These are phyloP conservation scores for Chionomys nivalis DNA, from an alignment of 2,113 vertebrate species.

Conservation along the genomic window DNA sequence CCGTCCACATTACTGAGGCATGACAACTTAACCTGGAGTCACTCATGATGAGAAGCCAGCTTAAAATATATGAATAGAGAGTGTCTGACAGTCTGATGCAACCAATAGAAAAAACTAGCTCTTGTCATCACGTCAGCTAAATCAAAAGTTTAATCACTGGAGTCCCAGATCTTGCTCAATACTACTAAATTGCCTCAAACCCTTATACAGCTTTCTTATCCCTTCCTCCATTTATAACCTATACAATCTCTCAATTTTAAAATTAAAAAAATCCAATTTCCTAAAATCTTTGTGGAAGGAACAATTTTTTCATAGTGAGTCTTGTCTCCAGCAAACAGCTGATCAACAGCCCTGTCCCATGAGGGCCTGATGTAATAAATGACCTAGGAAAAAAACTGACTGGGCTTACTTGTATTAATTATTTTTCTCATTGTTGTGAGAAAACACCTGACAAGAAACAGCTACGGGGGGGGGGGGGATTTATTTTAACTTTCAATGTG, in stretches of 20 bases:
- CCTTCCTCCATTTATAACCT: neutral
- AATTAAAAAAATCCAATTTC: neutral
- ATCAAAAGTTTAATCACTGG: conserved; percentile 2
- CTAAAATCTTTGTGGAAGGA: neutral
- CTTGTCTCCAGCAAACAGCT: neutral
- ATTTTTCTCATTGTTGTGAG: neutral
- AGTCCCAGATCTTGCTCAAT: neutral
- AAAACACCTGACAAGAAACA: neutral
- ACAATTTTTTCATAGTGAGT: neutral
- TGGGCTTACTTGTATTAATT: neutral
- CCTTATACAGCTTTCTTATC: neutral
- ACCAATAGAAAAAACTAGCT: neutral
- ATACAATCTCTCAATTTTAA: neutral
- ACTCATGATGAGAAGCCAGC: neutral
- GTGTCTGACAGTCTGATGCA: neutral
- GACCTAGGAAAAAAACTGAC: neutral
- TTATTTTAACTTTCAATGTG: neutral
- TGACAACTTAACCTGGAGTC: neutral
- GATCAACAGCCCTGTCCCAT: neutral
- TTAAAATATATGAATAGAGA: neutral
- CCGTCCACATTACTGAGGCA: neutral
- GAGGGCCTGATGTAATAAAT: too few relatives aligned
- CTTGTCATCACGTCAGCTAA: neutral
- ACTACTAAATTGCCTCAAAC: neutral
- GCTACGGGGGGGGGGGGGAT: neutral